Evolutionary conservation across 2,113 vertebrate species (phyloP), one percentile per base, ranked within the genome.

Genomic region (Heterocephalus glaber): DNA sequence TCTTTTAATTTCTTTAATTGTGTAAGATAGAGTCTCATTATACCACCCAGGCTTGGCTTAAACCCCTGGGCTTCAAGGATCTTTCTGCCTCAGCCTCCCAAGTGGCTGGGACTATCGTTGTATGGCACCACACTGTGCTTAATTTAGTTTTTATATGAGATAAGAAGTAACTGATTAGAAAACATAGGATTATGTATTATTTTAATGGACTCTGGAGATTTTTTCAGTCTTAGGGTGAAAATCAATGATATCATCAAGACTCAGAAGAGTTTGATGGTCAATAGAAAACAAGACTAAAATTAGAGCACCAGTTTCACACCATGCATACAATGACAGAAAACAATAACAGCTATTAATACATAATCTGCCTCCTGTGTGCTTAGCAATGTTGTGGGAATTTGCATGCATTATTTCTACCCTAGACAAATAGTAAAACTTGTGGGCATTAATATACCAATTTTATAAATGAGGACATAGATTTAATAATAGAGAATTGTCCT

Each of bases 401-500:
- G 5, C 19, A 83, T 83, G 4, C 1, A 22, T 91, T 65, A 47
- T 35, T 82, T 92, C 54, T 85, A 65, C 28, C 2, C 17, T 33
- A 2, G 12, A 68, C 41, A 82, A 93, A 61, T 83, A 63, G 30
- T 22, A 38, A 85, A 79, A 86, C 11, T 6, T 90, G 20, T 26
- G 33, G 2, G 2, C 9, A 44, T 41, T 76, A 92, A 90, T 44
- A 65, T 0, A 44, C 26, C 17, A 65, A 93, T 95, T 87, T 74
- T 63, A 35, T 66, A 83, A 49, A 82, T 52, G 56, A 97, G 44
- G n/a, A 74, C 95, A 87, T 20, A 91, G 5, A 80, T 86, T 94
- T 19, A 61, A 33, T 79, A 88, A 94, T 89, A 90, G 38, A 95
- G 49, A 94, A 68, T 63, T 79, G 63, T 54, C 11, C 20, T 72